Base-by-base conservation (phyloP, 2,113 vertebrate species). In the Hirundichthys speculiger region DNA sequence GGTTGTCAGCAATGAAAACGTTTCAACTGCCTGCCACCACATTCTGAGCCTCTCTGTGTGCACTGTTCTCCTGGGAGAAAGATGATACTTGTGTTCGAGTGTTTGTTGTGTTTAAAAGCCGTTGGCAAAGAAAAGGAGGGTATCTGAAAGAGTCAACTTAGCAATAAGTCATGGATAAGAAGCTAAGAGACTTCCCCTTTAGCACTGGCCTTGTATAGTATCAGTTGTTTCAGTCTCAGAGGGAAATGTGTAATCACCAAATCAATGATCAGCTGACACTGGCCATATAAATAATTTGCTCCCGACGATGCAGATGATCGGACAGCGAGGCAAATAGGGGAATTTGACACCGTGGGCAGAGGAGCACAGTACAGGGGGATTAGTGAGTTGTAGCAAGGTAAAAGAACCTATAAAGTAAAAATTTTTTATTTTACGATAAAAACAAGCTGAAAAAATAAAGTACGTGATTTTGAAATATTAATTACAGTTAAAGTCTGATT, bases 91-190 rank as follows among this genome's bases (percentile, higher is more conserved):
- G 67, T 83, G 73, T 85, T 82, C 71, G 77, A 87, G 86, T 85
- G 83, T 87, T 87, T 89, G 89, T 86, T 89, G 85, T 86, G 86
- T 82, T 86, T 82, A 87, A 80, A 88, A 86, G 75, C 83, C 66
- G 46, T 72, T 84, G 81, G 83, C 77, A 84, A 70, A 77, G 84
- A 71, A 84, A 69, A 82, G 75, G 77, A 54, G 66, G 41, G 63
- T 59, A 77, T 85, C 76, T 72, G 13, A 45, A 25, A 69, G 71
- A 85, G 82, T 86, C 78, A 73, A 85, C 80, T 84, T 65, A 87
- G 75, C 69, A 73, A 72, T 89, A 83, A 85, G 81, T 90, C 86
- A 87, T 63, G 72, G 77, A 73, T 66, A 84, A 86, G 76, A 77
- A 73, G 81, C 55, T 30, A 25, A 54, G 72, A 79, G 82, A 63